Percentiles rank a stretch among this genome's conserved stretches.
phyloP scores from a whole-genome alignment of 2,797 vertebrate genomes.

The Aythya fuligula region DNA sequence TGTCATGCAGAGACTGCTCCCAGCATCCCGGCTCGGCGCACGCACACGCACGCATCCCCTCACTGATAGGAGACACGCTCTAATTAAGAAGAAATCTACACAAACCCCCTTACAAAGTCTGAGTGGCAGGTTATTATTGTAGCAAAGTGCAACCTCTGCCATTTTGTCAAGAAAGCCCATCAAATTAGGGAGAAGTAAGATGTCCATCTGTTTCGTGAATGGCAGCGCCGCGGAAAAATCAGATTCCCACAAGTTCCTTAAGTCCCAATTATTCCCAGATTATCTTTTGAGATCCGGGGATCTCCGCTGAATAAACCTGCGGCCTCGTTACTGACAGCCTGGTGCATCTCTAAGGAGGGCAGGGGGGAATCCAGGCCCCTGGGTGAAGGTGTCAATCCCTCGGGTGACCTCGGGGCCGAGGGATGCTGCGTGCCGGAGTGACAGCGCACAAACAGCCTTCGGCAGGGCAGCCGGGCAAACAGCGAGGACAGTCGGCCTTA shows the following conservation, averaged over 20 bases:
- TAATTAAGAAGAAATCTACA: conserved; percentile 71
- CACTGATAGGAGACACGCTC: conserved; percentile 10
- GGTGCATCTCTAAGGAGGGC: conserved; percentile 88
- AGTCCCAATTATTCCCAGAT: conserved; percentile 96
- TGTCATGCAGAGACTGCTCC: not conserved
- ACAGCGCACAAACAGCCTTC: conserved; percentile 81
- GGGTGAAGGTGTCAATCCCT: conserved; percentile 90
- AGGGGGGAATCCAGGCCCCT: conserved; percentile 82
- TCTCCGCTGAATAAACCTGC: conserved; percentile 90
- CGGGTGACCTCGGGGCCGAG: conserved; percentile 84
- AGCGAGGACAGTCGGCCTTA: conserved; percentile 83
- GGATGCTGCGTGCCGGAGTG: conserved; percentile 84
- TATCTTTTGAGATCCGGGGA: conserved; percentile 92
- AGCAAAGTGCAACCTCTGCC: conserved; percentile 77
- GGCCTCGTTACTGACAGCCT: conserved; percentile 88
- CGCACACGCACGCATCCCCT: not conserved
- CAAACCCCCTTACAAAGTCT: conserved; percentile 60
- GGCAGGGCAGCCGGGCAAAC: conserved; percentile 75
- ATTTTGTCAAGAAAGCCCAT: conserved; percentile 71
- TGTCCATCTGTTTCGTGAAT: conserved; percentile 87
- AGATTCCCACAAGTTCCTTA: conserved; percentile 89
- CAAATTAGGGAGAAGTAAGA: conserved; percentile 84
- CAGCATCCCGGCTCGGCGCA: not conserved
- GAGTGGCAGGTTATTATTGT: conserved; percentile 85
- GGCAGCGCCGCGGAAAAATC: conserved; percentile 80